Evolutionary conservation across 2,113 vertebrate species (phyloP), one percentile per base, ranked within the genome.

Genomic region (Typhlomys cinereus): DNA sequence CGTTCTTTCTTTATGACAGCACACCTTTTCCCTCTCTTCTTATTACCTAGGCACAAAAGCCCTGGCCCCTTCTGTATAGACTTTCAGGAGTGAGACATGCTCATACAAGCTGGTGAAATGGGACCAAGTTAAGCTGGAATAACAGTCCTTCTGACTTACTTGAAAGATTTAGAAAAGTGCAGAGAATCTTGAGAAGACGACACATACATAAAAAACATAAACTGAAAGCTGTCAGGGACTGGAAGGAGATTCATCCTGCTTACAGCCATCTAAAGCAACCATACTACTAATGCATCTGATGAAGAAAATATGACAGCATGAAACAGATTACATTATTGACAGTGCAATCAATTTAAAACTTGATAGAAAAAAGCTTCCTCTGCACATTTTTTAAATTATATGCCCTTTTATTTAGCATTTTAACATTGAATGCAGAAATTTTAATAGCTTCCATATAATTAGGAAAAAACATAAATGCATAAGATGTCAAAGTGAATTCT

Each of bases 101-200:
- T 92, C 98, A 96, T 99, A 99, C 97, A 99, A 92, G 95, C 92
- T 95, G 96, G 98, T 99, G 98, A 99, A 99, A 96, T 99, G 99
- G 99, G 98, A 99, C 98, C 99, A 99, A 97, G 99, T 99, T 97
- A 99, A 99, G 98, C 99, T 80, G 52, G 9, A 36, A 36, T 92
- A 27, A 25, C 52, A 21, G 44, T 85, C 44, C 66, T 83, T 18
- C 4, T 73, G 61, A 50, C 83, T 66, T 1, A 0, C 66, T 54
- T 70, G 10, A 74, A 50, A 67, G 18, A 31, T 31, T 66, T 79
- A 44, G 83, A 29, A 64, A n/a, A 78, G 70, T 52, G 41, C 20
- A 93, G 61, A 85, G 48, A 64, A 74, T 67, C 46, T 70, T 64
- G 85, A 88, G 64, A 88, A 88, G 73, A 70, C 71, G 39, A 50